These are phyloP conservation scores for Rhizoglyphus robini DNA, from an alignment of 1,140 invertebrate genomes.

Conservation along the genomic window DNA sequence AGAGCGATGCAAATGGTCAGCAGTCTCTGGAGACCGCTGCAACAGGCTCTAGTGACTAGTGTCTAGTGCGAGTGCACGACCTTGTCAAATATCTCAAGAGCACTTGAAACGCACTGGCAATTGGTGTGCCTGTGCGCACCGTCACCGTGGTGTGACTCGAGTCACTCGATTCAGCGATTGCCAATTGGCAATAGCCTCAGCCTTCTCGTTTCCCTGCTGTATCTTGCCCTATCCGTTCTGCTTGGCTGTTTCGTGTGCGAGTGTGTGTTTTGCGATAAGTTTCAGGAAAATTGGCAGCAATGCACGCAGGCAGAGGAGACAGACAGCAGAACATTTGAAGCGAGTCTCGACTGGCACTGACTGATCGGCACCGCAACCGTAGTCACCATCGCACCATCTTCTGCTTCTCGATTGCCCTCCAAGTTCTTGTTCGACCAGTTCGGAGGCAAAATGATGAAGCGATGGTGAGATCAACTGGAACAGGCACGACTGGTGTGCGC, in stretches of 20 bases:
- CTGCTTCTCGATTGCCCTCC: not conserved
- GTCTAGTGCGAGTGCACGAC: not conserved
- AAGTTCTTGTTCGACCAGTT: constrained; percentile 8
- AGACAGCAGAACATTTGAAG: no score
- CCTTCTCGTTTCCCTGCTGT: not conserved
- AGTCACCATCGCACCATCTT: not conserved
- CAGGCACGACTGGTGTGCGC: not conserved
- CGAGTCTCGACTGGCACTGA: not conserved
- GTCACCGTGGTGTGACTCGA: not conserved
- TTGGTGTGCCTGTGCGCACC: not conserved
- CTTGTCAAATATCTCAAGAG: not conserved
- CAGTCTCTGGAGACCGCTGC: no score
- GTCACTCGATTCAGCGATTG: not conserved
- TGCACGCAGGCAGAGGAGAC: no score
- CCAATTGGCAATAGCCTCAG: not conserved
- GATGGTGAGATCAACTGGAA: not conserved
- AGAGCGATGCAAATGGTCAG: no score
- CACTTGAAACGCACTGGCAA: not conserved
- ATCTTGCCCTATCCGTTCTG: not conserved
- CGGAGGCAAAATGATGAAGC: not conserved
- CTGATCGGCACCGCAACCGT: not conserved
- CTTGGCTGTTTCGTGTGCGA: not conserved
- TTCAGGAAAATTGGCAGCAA: not conserved
- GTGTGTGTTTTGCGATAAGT: not conserved
- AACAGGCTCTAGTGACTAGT: not conserved